These are phyloP conservation scores for Cyclina sinensis DNA, from an alignment of 1,140 invertebrate species.

Conservation along the genomic window DNA sequence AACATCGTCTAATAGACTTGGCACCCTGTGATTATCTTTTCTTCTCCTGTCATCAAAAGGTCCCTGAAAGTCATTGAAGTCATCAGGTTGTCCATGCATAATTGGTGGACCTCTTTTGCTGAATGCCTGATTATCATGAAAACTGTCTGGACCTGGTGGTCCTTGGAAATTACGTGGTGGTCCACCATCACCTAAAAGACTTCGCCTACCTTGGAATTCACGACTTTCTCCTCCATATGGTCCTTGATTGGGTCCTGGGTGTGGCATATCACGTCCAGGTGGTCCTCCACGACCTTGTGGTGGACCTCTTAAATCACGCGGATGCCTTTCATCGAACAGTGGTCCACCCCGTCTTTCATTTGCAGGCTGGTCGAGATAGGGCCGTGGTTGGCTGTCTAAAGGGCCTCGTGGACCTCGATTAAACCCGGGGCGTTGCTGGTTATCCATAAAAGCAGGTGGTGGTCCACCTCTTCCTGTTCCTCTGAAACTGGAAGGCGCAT, in stretches of 20 bases:
- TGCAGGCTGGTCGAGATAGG: background rate
- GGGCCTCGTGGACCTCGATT: background rate
- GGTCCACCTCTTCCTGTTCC: background rate
- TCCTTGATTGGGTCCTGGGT: no score
- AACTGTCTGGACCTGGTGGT: background rate
- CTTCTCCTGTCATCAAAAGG: background rate
- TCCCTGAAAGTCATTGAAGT: background rate
- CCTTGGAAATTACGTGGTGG: background rate
- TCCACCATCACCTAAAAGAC: slow-evolving; percentile 26
- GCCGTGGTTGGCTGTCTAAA: background rate
- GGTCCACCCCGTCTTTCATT: background rate
- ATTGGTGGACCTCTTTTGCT: background rate
- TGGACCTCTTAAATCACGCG: background rate
- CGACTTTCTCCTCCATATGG: background rate
- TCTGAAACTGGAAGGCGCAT: background rate
- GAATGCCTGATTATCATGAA: background rate
- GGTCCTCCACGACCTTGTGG: background rate
- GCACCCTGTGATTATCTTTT: background rate
- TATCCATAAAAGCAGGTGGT: background rate
- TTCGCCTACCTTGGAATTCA: no score
- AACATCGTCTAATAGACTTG: background rate
- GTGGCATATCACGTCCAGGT: background rate
- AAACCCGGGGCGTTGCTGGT: background rate
- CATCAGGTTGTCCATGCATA: background rate
- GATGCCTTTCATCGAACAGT: background rate